Percentiles rank a stretch among this genome's conserved stretches.
phyloP scores from a whole-genome alignment of 1,140 invertebrate species.

The Episyrphus balteatus region DNA sequence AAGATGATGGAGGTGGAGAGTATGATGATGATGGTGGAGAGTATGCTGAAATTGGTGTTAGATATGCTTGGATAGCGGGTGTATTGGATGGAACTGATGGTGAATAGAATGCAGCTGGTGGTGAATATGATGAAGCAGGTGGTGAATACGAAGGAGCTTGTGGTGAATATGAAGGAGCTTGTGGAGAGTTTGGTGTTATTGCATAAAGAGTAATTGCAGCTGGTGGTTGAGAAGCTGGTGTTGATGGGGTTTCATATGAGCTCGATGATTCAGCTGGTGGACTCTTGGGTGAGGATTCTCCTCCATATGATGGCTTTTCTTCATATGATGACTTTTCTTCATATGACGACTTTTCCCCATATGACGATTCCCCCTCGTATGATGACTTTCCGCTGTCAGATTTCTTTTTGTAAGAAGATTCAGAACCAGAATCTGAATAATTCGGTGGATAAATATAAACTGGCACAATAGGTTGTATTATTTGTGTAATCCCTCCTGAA shows the following conservation, averaged over 20 bases:
- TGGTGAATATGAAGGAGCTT: not conserved
- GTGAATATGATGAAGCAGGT: not conserved
- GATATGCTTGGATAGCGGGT: not conserved
- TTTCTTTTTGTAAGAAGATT: too few species aligned
- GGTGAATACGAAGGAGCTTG: too few species aligned
- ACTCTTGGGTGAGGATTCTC: conserved; percentile 4
- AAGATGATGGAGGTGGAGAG: conserved; percentile 5
- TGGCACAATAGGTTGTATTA: too few species aligned
- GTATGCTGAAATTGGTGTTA: not conserved
- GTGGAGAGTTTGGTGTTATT: not conserved
- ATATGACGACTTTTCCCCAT: too few species aligned
- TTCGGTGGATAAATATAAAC: too few species aligned
- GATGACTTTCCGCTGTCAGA: too few species aligned
- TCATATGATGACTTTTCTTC: too few species aligned
- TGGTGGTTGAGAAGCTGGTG: not conserved
- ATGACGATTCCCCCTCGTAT: too few species aligned
- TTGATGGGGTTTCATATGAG: too few species aligned
- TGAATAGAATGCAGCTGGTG: not conserved
- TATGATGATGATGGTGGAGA: not conserved
- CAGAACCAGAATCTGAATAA: too few species aligned
- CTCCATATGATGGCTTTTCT: not conserved
- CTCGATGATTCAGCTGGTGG: conserved; percentile 1
- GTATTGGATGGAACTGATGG: not conserved
- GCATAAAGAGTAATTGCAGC: not conserved
- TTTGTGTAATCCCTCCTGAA: too few species aligned